phyloP scores from a whole-genome alignment of 2,888 invertebrate genomes.

The Thysanoteuthis rhombus region DNA sequence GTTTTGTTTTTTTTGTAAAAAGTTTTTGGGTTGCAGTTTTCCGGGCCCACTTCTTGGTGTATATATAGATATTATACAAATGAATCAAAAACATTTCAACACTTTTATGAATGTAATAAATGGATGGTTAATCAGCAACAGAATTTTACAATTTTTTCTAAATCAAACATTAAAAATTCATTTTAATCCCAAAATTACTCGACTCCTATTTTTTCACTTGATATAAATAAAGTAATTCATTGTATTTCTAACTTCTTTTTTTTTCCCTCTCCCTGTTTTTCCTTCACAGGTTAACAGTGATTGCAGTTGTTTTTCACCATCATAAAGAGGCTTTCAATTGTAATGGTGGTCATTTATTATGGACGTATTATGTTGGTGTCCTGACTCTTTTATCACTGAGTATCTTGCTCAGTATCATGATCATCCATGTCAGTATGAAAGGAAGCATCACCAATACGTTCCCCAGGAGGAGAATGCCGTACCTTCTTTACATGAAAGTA shows the following conservation, averaged over 20 bases:
- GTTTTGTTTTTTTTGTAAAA: no score
- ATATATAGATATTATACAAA: no score
- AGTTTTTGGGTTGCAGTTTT: no score
- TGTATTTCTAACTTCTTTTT: neutral
- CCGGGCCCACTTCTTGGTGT: no score
- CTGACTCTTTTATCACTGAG: slow-evolving; percentile 60
- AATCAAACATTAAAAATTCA: no score
- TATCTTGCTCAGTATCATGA: slow-evolving; percentile 64
- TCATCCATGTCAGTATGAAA: slow-evolving; percentile 67
- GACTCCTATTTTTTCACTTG: no score
- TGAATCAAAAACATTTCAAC: no score
- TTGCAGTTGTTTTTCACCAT: slow-evolving; percentile 74
- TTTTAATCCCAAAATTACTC: no score
- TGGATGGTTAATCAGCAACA: no score
- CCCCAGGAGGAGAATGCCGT: slow-evolving; percentile 78
- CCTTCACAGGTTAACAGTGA: slow-evolving; percentile 74
- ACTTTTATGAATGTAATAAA: no score
- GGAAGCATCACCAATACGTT: slow-evolving; percentile 83
- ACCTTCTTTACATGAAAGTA: slow-evolving; percentile 78
- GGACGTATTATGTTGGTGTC: slow-evolving; percentile 78
- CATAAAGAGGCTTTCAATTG: slow-evolving; percentile 77
- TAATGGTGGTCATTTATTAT: slow-evolving; percentile 78
- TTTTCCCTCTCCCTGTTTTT: slow-evolving; percentile 36
- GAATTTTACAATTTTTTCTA: no score
- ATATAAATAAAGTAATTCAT: no score